Evolutionary conservation across 2,113 vertebrate genomes (phyloP).

Genomic region (Charina bottae): DNA sequence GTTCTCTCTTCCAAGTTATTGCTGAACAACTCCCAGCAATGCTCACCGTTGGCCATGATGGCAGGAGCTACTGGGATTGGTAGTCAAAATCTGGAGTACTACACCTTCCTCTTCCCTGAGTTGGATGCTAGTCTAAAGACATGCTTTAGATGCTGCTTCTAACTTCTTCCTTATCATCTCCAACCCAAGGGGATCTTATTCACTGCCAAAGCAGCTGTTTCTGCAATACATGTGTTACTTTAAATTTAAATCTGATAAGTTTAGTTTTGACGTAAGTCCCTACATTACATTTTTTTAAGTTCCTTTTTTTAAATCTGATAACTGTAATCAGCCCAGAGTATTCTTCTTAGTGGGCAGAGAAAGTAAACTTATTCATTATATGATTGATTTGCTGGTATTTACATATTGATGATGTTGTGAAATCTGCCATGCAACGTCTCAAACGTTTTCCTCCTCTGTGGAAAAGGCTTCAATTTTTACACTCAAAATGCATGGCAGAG

Average conservation of each 20-base stretch:
- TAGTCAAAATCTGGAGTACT: background rate
- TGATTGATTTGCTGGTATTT: too few species aligned
- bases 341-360: too few species aligned
- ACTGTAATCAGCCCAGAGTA: background rate
- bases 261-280: background rate
- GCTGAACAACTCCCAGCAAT: background rate
- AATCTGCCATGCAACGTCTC: too few species aligned
- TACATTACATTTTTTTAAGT: background rate
- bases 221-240: background rate
- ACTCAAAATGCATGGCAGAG: too few species aligned
- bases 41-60: background rate
- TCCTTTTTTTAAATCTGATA: background rate
- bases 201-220: background rate
- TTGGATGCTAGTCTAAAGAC: background rate
- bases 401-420: too few species aligned
- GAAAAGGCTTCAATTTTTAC: too few species aligned
- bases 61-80: background rate
- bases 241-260: background rate
- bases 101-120: background rate
- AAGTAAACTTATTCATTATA: too few species aligned
- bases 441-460: too few species aligned
- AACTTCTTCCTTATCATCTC: background rate
- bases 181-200: background rate
- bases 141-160: background rate
- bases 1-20: background rate